Percentiles rank a stretch among this genome's conserved stretches.
These are phyloP conservation scores for Choloepus hoffmanni DNA, from an alignment of 2,113 vertebrate species.

Conservation along the genomic window DNA sequence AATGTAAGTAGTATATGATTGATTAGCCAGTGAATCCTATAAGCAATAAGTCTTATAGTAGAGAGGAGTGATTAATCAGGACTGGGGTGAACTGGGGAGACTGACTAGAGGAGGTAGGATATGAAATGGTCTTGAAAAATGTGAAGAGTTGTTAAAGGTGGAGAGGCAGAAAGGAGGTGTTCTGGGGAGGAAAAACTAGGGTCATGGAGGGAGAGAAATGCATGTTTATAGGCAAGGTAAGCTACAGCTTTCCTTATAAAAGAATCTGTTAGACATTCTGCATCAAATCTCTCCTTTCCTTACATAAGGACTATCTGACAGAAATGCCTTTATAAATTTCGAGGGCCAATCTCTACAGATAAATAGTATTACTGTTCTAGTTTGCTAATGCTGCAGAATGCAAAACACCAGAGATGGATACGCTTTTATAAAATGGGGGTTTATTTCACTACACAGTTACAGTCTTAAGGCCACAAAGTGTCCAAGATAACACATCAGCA, in stretches of 20 bases:
- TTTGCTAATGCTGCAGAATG: no score
- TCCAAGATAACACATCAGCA: no score
- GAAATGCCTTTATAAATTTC: not conserved
- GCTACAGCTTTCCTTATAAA: not conserved
- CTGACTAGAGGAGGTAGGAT: not conserved
- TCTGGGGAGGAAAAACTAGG: not conserved
- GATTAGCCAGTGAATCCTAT: slow-evolving; percentile 31
- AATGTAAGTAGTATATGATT: slow-evolving; percentile 54
- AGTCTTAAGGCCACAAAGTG: no score
- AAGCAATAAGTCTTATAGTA: not conserved
- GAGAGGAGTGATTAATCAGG: slow-evolving; percentile 62
- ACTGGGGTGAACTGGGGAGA: not conserved
- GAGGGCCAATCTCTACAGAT: not conserved
- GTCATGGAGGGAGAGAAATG: not conserved
- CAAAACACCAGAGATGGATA: no score
- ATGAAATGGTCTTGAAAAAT: not conserved
- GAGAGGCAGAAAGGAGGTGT: not conserved
- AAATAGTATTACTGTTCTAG: not conserved
- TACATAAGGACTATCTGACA: not conserved
- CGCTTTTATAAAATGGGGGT: no score
- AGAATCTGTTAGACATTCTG: not conserved
- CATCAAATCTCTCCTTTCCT: not conserved
- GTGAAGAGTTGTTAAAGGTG: not conserved
- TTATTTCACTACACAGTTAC: no score
- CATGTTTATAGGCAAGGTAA: not conserved